Evolutionary conservation across 2,113 vertebrate species (phyloP).

Genomic region (Tragelaphus scriptus): DNA sequence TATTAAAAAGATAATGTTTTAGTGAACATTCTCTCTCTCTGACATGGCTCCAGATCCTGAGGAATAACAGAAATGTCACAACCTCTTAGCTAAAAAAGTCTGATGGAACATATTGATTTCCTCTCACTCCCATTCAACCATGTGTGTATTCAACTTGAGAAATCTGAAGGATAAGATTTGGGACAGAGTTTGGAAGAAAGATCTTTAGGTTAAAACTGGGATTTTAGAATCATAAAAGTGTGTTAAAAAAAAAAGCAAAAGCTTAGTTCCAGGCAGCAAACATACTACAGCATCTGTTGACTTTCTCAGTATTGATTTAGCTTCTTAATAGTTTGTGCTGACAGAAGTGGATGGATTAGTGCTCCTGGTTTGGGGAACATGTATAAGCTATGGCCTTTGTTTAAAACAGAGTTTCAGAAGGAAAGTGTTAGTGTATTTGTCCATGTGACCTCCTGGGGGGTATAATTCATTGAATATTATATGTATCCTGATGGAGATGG

Average conservation of each 20-base stretch:
- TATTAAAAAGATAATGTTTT: not conserved
- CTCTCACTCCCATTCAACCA: not conserved
- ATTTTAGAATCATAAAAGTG: not conserved
- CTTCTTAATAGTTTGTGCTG: not conserved
- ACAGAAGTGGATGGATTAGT: not conserved
- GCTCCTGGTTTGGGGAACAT: not conserved
- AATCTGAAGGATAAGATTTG: not conserved
- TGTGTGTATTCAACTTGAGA: not conserved
- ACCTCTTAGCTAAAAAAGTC: not conserved
- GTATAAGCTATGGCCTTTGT: not conserved
- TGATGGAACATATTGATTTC: not conserved
- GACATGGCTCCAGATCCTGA: not conserved
- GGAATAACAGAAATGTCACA: not conserved
- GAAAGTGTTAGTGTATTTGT: not conserved
- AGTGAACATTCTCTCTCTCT: not conserved
- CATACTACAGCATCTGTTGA: not conserved
- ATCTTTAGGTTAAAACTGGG: not conserved
- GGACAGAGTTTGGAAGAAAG: not conserved
- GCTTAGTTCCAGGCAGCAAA: not conserved
- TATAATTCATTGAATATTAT: no score
- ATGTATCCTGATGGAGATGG: not conserved
- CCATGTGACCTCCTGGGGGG: no score
- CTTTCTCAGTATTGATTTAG: not conserved
- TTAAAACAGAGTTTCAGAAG: not conserved
- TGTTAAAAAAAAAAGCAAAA: no score